phyloP scores from a whole-genome alignment of 2,113 vertebrate genomes.

The Vimba vimba region DNA sequence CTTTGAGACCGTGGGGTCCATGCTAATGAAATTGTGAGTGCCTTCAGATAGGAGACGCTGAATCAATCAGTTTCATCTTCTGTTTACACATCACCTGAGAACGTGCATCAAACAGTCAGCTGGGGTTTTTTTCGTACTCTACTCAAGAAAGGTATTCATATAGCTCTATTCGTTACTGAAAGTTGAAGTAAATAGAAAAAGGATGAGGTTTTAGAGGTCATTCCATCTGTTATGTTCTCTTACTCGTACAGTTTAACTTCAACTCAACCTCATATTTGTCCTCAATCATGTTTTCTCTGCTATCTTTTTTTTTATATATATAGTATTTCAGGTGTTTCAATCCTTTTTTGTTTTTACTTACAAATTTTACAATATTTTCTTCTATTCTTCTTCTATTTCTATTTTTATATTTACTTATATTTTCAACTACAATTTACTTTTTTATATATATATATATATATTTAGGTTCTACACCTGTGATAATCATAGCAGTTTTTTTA shows the following conservation, averaged over 20 bases:
- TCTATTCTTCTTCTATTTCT: no score
- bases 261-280: neutral
- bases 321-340: neutral
- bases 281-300: neutral
- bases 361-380: neutral
- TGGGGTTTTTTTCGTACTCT: neutral
- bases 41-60: slow-evolving; percentile 38
- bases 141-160: neutral
- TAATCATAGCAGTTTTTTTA: neutral
- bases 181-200: neutral
- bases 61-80: slow-evolving; percentile 55
- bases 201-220: neutral
- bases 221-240: neutral
- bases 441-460: no score
- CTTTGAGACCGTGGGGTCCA: slow-evolving; percentile 58
- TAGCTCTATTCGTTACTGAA: neutral
- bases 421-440: no score
- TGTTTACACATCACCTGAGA: slow-evolving; percentile 32
- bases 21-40: slow-evolving; percentile 66
- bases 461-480: slow-evolving; percentile 31
- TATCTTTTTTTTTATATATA: neutral
- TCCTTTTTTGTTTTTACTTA: neutral
- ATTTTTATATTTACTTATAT: no score
- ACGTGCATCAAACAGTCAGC: slow-evolving; percentile 22
- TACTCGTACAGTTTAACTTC: neutral